Percentiles rank a stretch among this genome's conserved stretches.
Evolutionary conservation across 2,888 invertebrate genomes (phyloP).

Genomic region (Hirudinaria manillensis): DNA sequence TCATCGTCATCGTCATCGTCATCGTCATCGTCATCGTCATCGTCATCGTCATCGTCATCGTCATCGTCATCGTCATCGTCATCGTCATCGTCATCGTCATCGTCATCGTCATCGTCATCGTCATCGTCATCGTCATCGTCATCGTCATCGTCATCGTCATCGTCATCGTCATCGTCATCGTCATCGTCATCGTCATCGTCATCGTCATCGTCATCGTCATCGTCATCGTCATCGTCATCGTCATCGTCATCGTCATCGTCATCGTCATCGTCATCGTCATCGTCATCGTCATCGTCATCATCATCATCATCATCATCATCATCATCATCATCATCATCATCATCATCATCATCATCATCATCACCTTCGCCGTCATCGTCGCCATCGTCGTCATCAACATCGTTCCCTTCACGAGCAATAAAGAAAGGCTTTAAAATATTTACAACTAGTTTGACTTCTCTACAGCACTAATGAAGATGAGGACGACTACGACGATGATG

Average conservation of each 20-base stretch:
- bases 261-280: constrained; percentile 21
- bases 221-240: constrained; percentile 7
- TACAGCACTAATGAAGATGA: no score
- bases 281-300: constrained; percentile 2
- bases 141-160: constrained; percentile 5
- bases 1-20: constrained; percentile 11
- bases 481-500: no score
- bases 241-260: constrained; percentile 20
- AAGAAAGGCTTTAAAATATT: no score
- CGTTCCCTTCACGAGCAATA: neutral
- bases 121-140: constrained; percentile 16
- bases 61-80: constrained; percentile 18
- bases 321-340: constrained; percentile 18
- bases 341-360: constrained; percentile 15
- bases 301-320: constrained; percentile 13
- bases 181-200: constrained; percentile 17
- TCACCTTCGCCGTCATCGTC: neutral
- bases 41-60: constrained; percentile 19
- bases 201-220: neutral
- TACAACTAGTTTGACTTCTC: no score
- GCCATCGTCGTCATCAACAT: constrained; percentile 15
- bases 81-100: neutral
- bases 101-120: constrained; percentile 10
- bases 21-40: constrained; percentile 11
- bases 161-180: constrained; percentile 11